phyloP scores from a whole-genome alignment of 2,113 vertebrate genomes.

The Gorilla gorilla region DNA sequence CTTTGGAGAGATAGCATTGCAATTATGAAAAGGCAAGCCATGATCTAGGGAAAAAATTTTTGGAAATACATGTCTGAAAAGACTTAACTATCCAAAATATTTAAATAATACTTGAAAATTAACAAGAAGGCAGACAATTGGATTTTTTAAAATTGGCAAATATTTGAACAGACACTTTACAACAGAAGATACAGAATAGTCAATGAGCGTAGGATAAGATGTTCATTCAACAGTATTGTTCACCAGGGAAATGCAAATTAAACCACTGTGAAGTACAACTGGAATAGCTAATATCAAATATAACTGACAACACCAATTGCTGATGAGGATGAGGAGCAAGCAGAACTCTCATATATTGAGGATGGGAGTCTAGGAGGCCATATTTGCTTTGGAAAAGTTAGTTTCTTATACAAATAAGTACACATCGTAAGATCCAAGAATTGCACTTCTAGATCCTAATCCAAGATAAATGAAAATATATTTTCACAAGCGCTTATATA shows the following conservation, averaged over 20 bases:
- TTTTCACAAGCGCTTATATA: not conserved
- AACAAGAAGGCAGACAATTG: not conserved
- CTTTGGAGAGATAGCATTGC: not conserved
- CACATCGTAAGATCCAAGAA: not conserved
- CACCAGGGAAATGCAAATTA: not conserved
- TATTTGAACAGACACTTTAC: not conserved
- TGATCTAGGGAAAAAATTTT: not conserved
- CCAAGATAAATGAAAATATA: not conserved
- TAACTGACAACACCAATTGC: not conserved
- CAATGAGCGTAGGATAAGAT: not conserved
- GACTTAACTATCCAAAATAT: not conserved
- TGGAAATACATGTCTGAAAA: not conserved
- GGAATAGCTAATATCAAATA: not conserved
- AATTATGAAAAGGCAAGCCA: not conserved
- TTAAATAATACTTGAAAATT: not conserved
- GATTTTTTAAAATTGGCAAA: not conserved
- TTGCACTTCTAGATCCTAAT: not conserved
- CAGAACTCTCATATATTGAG: not conserved
- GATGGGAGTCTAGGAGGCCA: not conserved
- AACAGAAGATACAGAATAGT: not conserved
- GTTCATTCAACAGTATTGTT: not conserved
- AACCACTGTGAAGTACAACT: not conserved
- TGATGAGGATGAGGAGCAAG: not conserved
- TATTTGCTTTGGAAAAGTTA: not conserved
- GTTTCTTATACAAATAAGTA: not conserved